Conservation (phyloP, 1,140 invertebrate genomes). For the Triops cancriformis region DNA sequence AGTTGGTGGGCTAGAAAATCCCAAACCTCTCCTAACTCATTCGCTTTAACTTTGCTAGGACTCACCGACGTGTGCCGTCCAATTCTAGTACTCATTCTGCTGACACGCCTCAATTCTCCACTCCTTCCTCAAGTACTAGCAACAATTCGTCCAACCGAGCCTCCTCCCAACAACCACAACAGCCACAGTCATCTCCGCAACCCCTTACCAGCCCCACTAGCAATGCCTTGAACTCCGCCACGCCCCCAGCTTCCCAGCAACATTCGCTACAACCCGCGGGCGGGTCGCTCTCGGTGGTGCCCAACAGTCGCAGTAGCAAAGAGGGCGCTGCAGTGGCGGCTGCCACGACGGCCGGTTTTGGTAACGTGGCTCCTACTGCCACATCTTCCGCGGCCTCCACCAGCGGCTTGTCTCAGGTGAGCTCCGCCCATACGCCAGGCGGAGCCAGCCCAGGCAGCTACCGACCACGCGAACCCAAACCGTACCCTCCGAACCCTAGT, state of each 20-base stretch:
- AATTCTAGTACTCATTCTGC: neutral
- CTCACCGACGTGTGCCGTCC: constrained; percentile 8
- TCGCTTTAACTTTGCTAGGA: neutral
- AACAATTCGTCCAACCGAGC: constrained; percentile 28
- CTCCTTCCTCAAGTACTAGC: constrained; percentile 29
- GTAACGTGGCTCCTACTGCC: constrained; percentile 29
- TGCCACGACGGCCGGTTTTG: constrained; percentile 7
- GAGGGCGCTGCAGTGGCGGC: neutral
- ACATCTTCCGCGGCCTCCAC: constrained; percentile 20
- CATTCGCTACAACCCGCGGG: constrained; percentile 15
- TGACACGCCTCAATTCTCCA: neutral
- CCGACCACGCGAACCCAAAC: constrained; percentile 31
- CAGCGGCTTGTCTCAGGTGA: constrained; percentile 16
- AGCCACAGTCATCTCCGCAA: neutral
- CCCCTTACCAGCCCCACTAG: neutral
- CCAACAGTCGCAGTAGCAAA: constrained; percentile 33
- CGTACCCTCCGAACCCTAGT: constrained; percentile 15
- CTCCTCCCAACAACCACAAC: constrained; percentile 20
- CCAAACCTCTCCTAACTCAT: too few species aligned
- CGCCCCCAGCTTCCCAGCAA: constrained; percentile 20
- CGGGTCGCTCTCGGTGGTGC: constrained; percentile 31
- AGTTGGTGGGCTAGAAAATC: too few species aligned
- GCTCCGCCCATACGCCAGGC: constrained; percentile 29
- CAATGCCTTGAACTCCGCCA: constrained; percentile 26
- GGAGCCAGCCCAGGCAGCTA: constrained; percentile 22